Evolutionary conservation across 2,797 vertebrate genomes (phyloP), one percentile per base, ranked within the genome.

Genomic region (Rhadinocentrus ornatus): DNA sequence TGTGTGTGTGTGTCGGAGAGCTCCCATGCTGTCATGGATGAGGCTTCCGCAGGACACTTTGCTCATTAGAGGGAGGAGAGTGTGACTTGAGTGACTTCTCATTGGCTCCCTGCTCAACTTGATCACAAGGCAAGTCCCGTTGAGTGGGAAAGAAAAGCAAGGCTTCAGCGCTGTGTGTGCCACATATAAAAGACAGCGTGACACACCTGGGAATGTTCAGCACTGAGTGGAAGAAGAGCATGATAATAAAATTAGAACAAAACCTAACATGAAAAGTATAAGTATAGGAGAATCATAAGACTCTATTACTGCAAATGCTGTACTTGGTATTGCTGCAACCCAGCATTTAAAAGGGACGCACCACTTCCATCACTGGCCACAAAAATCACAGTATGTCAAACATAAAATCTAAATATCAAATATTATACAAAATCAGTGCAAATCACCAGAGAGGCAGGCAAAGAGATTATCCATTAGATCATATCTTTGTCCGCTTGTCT

Each of bases 11-110:
- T 31, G 56, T 66, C 32, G 69, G 60, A 13, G 75, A 32, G 86
- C 71, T 84, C 83, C 80, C 91, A 90, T 89, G 89, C 89, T 89
- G 91, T 75, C 87, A 83, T 6, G 22, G 68, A 84, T 86, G 83
- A 35, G 72, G 81, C 74, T 86, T 89, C 91, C 68, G 71, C 71
- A 58, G 93, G 90, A 93, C 75, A 86, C 90, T 94, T 93, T 94
- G 90, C 93, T 95, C 93, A 93, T 94, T 95, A 95, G 90, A 88
- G 85, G 84, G 68, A 73, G 66, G 76, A 83, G 85, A 75, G 76
- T 81, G 81, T 32, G 78, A 84, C 86, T 90, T 64, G 87, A 91
- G 88, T 86, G 89, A 91, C 88, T 93, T 77, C 78, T 90, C 69
- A 32, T 71, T 62, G 75, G 88, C 73, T 82, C 89, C 80, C 86